These are phyloP conservation scores for Andrena marginata DNA, from an alignment of 2,888 invertebrate species.

Conservation along the genomic window DNA sequence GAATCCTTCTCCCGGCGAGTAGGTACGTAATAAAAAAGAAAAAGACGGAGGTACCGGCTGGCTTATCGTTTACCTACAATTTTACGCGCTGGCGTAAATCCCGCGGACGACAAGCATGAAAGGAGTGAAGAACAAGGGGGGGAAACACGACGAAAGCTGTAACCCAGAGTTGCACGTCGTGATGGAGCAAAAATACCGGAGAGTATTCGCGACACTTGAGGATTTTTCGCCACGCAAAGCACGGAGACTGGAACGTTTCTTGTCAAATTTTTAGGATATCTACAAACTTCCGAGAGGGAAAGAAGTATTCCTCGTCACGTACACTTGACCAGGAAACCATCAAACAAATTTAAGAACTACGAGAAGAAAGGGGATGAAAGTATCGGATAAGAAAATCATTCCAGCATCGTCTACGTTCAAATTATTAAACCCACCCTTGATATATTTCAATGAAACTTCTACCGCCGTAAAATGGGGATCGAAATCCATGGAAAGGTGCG, in stretches of 20 bases:
- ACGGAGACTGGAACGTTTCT: not conserved
- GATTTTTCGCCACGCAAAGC: not conserved
- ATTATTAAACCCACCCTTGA: not conserved
- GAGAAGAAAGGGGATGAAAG: no score
- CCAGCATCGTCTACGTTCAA: not conserved
- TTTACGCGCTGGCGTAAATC: constrained; percentile 25
- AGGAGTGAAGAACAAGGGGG: not conserved
- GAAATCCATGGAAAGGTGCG: not conserved
- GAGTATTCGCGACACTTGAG: not conserved
- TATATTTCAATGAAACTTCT: not conserved
- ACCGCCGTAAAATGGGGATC: not conserved
- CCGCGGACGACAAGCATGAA: constrained; percentile 18
- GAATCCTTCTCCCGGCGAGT: not conserved
- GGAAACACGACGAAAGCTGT: not conserved
- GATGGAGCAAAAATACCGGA: not conserved
- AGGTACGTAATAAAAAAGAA: not conserved
- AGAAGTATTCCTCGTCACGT: no score
- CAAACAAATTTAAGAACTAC: not conserved
- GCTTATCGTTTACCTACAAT: constrained; percentile 25
- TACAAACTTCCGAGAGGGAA: no score
- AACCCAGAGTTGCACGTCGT: constrained; percentile 2
- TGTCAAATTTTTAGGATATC: no score
- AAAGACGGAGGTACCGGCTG: not conserved
- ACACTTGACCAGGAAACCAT: no score
- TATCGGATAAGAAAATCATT: not conserved